These are phyloP conservation scores for Dromius quadrimaculatus DNA, from an alignment of 2,888 invertebrate species.

Conservation along the genomic window DNA sequence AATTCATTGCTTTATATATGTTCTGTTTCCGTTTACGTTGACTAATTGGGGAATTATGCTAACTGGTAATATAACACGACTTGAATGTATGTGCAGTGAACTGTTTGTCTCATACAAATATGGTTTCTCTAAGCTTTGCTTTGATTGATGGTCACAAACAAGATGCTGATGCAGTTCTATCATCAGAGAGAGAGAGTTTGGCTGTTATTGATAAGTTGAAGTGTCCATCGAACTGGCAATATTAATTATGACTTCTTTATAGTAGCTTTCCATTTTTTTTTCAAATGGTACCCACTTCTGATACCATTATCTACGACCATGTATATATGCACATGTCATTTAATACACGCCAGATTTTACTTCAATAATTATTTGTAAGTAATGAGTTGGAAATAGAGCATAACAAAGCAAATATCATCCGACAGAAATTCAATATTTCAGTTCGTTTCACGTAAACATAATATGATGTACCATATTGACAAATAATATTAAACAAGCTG, in stretches of 20 bases:
- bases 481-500: not conserved
- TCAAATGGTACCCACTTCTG: too few species aligned
- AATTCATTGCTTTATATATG: constrained; percentile 28
- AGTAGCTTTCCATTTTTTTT: too few species aligned
- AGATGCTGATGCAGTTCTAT: too few species aligned
- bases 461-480: constrained; percentile 8
- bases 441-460: not conserved
- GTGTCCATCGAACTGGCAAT: too few species aligned
- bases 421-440: not conserved
- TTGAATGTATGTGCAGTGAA: constrained; percentile 16
- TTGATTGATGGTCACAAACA: too few species aligned
- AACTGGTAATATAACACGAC: constrained; percentile 3
- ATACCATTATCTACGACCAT: too few species aligned
- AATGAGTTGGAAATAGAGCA: not conserved
- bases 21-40: constrained; percentile 24
- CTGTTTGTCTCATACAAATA: constrained; percentile 25
- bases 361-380: not conserved
- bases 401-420: not conserved
- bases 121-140: too few species aligned
- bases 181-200: too few species aligned
- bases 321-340: too few species aligned
- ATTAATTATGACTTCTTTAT: too few species aligned
- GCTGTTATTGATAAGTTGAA: too few species aligned
- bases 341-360: too few species aligned
- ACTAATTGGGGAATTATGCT: constrained; percentile 30